Conservation (phyloP, 2,797 vertebrate genomes). For the Dendrocincla fuliginosa region DNA sequence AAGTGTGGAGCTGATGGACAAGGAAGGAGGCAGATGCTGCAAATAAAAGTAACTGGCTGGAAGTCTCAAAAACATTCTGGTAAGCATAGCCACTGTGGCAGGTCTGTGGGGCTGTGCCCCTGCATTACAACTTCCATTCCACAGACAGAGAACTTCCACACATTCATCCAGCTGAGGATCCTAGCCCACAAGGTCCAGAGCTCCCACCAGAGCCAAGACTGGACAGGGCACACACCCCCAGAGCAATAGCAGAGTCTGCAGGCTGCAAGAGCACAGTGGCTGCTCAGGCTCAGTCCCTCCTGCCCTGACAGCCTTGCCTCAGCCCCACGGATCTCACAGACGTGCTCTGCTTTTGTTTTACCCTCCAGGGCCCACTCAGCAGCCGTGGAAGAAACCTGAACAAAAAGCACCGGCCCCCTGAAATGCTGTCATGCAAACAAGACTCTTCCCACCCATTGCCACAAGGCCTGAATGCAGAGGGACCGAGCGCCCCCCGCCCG, state of each 20-base stretch:
- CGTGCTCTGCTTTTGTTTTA: slow-evolving; percentile 24
- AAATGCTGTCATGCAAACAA: slow-evolving; percentile 62
- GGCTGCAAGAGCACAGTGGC: background rate
- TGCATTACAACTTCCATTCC: background rate
- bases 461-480: slow-evolving; percentile 40
- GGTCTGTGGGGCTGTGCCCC: background rate
- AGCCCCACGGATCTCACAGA: slow-evolving; percentile 17
- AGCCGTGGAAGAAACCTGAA: slow-evolving; percentile 16
- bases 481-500: background rate
- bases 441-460: slow-evolving; percentile 51
- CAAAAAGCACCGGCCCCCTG: slow-evolving; percentile 33
- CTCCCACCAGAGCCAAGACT: background rate
- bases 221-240: background rate
- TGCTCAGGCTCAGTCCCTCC: background rate
- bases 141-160: background rate
- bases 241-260: background rate
- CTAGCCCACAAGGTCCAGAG: background rate
- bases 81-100: background rate
- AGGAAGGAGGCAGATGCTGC: background rate
- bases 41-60: background rate
- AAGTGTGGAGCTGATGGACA: background rate
- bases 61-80: background rate
- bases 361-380: background rate
- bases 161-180: background rate
- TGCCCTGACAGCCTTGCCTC: background rate